Evolutionary conservation across 2,888 invertebrate species (phyloP).

Genomic region (Mesoligia furuncula): DNA sequence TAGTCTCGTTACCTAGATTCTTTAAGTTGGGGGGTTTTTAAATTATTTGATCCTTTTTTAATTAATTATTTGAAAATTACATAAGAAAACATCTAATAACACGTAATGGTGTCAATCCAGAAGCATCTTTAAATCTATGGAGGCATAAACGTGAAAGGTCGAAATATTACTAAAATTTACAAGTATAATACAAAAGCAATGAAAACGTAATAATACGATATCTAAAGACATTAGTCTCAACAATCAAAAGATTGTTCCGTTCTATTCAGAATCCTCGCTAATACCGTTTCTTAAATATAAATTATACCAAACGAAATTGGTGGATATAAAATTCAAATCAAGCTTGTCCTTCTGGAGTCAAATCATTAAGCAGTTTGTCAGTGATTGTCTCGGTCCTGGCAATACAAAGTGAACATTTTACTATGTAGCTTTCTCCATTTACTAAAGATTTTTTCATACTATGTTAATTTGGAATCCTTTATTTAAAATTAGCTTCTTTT

Average conservation of each 20-base stretch:
- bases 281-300: slow-evolving; percentile 47
- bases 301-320: slow-evolving; percentile 53
- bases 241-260: slow-evolving; percentile 15
- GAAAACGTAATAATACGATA: slow-evolving; percentile 3
- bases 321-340: slow-evolving; percentile 65
- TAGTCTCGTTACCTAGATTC: too few relatives aligned
- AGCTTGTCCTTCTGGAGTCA: slow-evolving; percentile 48
- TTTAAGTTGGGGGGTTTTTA: too few relatives aligned
- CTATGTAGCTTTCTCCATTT: slow-evolving; percentile 28
- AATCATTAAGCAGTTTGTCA: slow-evolving; percentile 69
- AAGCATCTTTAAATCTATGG: not conserved
- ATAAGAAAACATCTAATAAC: not conserved
- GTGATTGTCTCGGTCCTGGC: slow-evolving; percentile 56
- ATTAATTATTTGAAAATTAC: not conserved
- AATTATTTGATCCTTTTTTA: too few relatives aligned
- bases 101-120: not conserved
- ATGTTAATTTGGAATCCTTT: slow-evolving; percentile 60
- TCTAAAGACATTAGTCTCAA: slow-evolving; percentile 31
- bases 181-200: not conserved
- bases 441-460: slow-evolving; percentile 35
- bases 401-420: slow-evolving; percentile 44
- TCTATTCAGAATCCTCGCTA: slow-evolving; percentile 33
- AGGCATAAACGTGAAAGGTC: not conserved
- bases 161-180: not conserved
- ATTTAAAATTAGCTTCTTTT: slow-evolving; percentile 48